Conservation (phyloP, 2,888 invertebrate species). For the Hymenopus coronatus region DNA sequence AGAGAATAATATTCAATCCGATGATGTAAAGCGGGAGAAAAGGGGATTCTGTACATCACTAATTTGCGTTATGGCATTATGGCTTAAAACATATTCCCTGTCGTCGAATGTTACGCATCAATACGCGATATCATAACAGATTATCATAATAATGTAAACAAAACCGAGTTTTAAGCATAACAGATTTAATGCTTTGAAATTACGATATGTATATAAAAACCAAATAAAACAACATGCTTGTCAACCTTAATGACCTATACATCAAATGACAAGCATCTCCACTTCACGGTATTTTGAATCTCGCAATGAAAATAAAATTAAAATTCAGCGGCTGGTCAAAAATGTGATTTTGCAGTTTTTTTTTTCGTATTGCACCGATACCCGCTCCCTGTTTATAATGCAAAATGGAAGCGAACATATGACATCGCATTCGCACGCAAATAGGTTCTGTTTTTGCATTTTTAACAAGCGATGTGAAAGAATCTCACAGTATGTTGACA, state of each 20-base stretch:
- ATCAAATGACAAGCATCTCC: not conserved
- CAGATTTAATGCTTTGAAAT: not conserved
- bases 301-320: not conserved
- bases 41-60: no score
- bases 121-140: not conserved
- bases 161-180: not conserved
- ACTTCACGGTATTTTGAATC: not conserved
- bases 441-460: not conserved
- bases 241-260: not conserved
- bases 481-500: not conserved
- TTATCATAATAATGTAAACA: not conserved
- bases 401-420: not conserved
- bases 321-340: not conserved
- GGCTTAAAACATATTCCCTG: no score
- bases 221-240: not conserved
- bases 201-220: not conserved
- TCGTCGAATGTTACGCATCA: not conserved
- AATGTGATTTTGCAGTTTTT: not conserved
- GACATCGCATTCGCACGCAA: not conserved
- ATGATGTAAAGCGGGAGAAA: no score
- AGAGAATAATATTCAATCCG: no score
- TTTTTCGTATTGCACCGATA: not conserved
- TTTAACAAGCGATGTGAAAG: not conserved
- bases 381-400: not conserved
- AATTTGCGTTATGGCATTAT: no score